Base-by-base conservation (phyloP, 2,113 vertebrate genomes). In the Hyla sarda region DNA sequence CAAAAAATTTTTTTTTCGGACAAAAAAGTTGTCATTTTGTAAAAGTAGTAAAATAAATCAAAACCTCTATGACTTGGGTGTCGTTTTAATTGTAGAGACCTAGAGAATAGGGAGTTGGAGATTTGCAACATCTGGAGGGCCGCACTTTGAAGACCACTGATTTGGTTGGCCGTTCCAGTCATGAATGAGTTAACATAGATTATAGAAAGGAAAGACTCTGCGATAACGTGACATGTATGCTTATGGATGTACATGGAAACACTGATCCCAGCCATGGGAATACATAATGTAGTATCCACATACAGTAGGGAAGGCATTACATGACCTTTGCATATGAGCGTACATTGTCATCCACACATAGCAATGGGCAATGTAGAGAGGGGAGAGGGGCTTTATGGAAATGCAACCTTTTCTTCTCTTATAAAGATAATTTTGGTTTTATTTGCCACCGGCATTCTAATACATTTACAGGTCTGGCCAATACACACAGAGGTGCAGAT, bases 381-480 rank as follows among this genome's bases (percentile, higher is more conserved):
- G 52, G n/a, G 1, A 25, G 32, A 60, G 77, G 12, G 45, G 34
- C 0, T 81, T 81, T 81, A 81, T 81, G 78, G 56, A 81, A 81
- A 81, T 81, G 78, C 78, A 81, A 81, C 78, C 78, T 81, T 81
- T 81, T 37, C 17, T 17, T 11, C 37, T 60, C 56, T 80, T 80
- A 47, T 45, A 28, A 16, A 21, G 41, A 62, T 62, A 25, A 81
- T 54, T 14, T 54, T 25, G 0, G 28, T 52, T 76, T 76, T 52
- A 30, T 52, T 52, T 50, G 48, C 75, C 50, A 23, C 48, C 5
- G 75, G 75, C 74, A n/a, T 76, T 30, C 19, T 50, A 76, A 76
- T 41, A 52, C 47, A 76, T 28, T 4, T 37, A 60, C 23, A 6
- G 16, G 50, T 16, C 2, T 52, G 50, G 50, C 56, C 56, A 25